A percentile compares a stretch with the other conserved stretches of the same genome.
Conservation (phyloP, 2,888 invertebrate genomes). For the Drosophila prostipennis region DNA sequence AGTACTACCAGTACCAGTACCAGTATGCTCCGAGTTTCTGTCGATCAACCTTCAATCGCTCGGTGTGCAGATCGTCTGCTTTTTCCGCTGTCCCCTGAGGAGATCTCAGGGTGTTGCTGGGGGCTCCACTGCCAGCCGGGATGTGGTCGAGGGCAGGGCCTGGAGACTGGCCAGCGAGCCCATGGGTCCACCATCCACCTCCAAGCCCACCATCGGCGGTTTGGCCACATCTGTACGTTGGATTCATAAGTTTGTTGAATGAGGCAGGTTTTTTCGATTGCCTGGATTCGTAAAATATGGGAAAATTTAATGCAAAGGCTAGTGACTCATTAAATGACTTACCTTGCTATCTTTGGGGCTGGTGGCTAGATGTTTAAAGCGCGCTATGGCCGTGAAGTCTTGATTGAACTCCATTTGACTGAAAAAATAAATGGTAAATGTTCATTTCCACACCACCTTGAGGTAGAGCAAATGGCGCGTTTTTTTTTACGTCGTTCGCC, state of each 20-base stretch:
- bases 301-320: too few species aligned
- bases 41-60: constrained; percentile 97
- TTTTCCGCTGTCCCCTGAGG: constrained; percentile 86
- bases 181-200: constrained; percentile 6
- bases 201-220: constrained; percentile 34
- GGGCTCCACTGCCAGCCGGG: constrained; percentile 72
- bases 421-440: too few species aligned
- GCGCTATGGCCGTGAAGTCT: too few species aligned
- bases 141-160: constrained; percentile 15
- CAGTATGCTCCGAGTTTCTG: constrained; percentile 91
- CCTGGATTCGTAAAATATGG: too few species aligned
- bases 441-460: too few species aligned
- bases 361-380: too few species aligned
- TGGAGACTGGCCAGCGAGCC: constrained; percentile 56
- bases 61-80: constrained; percentile 92
- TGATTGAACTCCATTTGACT: too few species aligned
- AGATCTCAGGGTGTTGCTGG: constrained; percentile 84
- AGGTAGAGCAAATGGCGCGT: too few species aligned
- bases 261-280: constrained; percentile 44
- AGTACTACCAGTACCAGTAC: too few species aligned
- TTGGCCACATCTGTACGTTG: constrained; percentile 65
- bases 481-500: too few species aligned
- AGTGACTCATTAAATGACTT: too few species aligned
- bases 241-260: constrained; percentile 80
- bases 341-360: too few species aligned